Evolutionary conservation across 1,140 invertebrate species (phyloP).

Genomic region (Grapholita molesta): DNA sequence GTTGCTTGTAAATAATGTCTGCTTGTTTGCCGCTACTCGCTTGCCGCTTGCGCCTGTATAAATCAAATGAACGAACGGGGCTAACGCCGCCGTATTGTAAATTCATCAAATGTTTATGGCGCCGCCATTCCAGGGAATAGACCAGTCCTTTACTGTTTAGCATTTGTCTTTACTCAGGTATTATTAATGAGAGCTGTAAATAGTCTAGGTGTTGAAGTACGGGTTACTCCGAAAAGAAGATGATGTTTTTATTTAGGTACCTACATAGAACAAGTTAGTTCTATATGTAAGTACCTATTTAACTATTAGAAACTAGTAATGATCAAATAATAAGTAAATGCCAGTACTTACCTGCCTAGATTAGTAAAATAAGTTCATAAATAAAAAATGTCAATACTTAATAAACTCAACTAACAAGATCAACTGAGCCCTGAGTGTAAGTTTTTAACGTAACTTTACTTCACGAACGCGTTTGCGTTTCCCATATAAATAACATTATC

Average conservation of each 20-base stretch:
- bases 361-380: too few species aligned
- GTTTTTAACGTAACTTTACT: too few species aligned
- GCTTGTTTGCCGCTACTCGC: neutral
- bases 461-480: too few species aligned
- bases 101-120: neutral
- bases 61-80: neutral
- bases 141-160: neutral
- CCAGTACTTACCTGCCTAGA: too few species aligned
- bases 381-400: too few species aligned
- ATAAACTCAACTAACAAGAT: too few species aligned
- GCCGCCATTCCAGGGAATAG: neutral
- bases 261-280: too few species aligned
- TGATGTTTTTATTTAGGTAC: neutral
- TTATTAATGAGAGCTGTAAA: neutral
- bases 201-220: neutral
- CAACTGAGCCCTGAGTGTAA: too few species aligned
- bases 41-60: neutral
- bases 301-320: too few species aligned
- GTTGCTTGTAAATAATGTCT: neutral
- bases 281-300: too few species aligned
- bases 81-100: neutral
- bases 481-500: too few species aligned
- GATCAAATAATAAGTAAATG: too few species aligned
- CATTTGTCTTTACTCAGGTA: neutral
- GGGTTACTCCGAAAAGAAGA: neutral